A percentile compares a stretch with the other conserved stretches of the same genome.
Evolutionary conservation across 2,113 vertebrate species (phyloP).

Genomic region (Ptyas mucosa): DNA sequence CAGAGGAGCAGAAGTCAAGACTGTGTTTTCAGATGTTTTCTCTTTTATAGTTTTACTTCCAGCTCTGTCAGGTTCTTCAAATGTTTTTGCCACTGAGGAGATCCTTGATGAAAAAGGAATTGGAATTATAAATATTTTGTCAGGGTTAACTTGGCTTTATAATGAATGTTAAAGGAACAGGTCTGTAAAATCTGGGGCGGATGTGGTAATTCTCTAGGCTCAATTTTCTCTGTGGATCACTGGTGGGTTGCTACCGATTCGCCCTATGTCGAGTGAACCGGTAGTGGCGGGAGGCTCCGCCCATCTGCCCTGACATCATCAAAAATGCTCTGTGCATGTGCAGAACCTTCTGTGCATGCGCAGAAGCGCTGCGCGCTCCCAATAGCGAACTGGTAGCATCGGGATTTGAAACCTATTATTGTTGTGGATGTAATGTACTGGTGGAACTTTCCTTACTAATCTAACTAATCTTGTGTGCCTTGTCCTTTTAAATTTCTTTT

Average conservation of each 20-base stretch:
- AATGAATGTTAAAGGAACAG: not conserved
- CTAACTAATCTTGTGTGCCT: not conserved
- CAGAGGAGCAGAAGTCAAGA: not conserved
- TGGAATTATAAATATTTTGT: not conserved
- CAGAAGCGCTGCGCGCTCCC: too few relatives aligned
- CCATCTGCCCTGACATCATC: too few relatives aligned
- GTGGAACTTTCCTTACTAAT: too few relatives aligned
- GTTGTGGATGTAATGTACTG: not conserved
- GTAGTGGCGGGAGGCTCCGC: too few relatives aligned
- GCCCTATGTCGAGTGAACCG: too few relatives aligned
- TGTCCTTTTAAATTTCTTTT: not conserved
- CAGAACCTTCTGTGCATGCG: too few relatives aligned
- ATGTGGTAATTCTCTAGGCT: not conserved
- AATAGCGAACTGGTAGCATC: too few relatives aligned
- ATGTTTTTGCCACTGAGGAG: slow-evolving; percentile 6
- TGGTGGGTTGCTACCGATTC: too few relatives aligned
- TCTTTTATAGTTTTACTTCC: slow-evolving; percentile 26
- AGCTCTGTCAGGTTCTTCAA: slow-evolving; percentile 7
- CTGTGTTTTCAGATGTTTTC: not conserved
- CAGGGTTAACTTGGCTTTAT: not conserved
- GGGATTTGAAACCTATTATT: too few relatives aligned
- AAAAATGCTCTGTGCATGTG: too few relatives aligned
- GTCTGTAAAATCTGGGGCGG: not conserved
- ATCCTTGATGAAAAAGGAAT: not conserved
- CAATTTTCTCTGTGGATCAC: not conserved